phyloP scores from a whole-genome alignment of 2,888 invertebrate genomes.

The Cremastinae sp. region DNA sequence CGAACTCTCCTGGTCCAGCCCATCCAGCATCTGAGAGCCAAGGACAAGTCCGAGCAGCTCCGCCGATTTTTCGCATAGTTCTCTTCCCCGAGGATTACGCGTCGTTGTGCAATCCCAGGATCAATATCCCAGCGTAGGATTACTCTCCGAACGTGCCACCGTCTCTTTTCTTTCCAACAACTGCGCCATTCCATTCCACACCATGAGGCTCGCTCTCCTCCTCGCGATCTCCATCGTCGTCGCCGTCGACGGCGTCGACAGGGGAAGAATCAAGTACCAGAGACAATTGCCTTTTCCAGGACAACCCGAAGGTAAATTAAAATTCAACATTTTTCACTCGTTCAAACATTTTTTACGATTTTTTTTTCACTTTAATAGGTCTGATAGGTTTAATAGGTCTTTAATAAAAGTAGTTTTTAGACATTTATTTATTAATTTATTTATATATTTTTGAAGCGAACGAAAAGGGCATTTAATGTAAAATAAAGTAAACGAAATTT shows the following conservation, averaged over 20 bases:
- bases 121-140: background rate
- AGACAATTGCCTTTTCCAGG: slow-evolving; percentile 68
- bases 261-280: slow-evolving; percentile 60
- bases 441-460: no score
- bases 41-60: slow-evolving; percentile 68
- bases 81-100: slow-evolving; percentile 51
- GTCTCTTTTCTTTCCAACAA: background rate
- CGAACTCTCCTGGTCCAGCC: slow-evolving; percentile 78
- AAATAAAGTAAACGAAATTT: no score
- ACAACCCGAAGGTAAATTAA: slow-evolving; percentile 69
- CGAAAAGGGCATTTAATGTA: no score
- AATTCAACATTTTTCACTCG: no score
- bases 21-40: slow-evolving; percentile 79
- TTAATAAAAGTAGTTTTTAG: no score
- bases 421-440: no score
- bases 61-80: slow-evolving; percentile 27
- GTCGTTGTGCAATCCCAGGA: slow-evolving; percentile 28
- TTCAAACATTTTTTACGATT: no score
- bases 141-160: background rate
- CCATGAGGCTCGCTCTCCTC: slow-evolving; percentile 65
- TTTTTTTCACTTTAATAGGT: no score
- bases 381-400: no score
- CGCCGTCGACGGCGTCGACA: slow-evolving; percentile 62
- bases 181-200: slow-evolving; percentile 1
- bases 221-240: slow-evolving; percentile 63